Evolutionary conservation across 1,140 invertebrate species (phyloP).

Genomic region (Mercenaria mercenaria): DNA sequence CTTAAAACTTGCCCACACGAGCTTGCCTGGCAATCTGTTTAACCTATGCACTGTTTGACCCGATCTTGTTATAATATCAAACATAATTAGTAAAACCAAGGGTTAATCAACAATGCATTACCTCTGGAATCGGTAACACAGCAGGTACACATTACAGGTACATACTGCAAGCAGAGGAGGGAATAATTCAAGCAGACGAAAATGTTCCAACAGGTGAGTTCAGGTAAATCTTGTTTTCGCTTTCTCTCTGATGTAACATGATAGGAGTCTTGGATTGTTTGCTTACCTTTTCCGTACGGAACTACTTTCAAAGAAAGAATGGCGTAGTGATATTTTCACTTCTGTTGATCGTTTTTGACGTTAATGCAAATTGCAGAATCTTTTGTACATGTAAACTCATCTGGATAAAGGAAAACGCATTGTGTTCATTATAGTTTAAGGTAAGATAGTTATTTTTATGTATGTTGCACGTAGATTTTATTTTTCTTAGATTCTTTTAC

Average conservation of each 20-base stretch:
- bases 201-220: neutral
- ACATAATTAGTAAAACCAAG: too few species aligned
- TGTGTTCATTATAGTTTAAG: neutral
- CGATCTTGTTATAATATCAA: too few species aligned
- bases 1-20: too few species aligned
- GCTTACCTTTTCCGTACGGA: conserved; percentile 5
- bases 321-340: neutral
- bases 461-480: too few species aligned
- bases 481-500: too few species aligned
- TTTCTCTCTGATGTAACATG: neutral
- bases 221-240: neutral
- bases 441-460: neutral
- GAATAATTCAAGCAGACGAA: too few species aligned
- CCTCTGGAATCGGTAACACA: too few species aligned
- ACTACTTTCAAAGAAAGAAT: conserved; percentile 20
- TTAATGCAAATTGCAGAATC: neutral
- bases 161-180: too few species aligned
- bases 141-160: too few species aligned
- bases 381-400: neutral
- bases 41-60: too few species aligned
- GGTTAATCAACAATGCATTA: too few species aligned
- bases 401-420: neutral
- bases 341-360: neutral
- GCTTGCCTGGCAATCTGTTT: too few species aligned
- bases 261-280: neutral